Base-by-base conservation (phyloP, 2,113 vertebrate species). In the Ornithorhynchus anatinus region DNA sequence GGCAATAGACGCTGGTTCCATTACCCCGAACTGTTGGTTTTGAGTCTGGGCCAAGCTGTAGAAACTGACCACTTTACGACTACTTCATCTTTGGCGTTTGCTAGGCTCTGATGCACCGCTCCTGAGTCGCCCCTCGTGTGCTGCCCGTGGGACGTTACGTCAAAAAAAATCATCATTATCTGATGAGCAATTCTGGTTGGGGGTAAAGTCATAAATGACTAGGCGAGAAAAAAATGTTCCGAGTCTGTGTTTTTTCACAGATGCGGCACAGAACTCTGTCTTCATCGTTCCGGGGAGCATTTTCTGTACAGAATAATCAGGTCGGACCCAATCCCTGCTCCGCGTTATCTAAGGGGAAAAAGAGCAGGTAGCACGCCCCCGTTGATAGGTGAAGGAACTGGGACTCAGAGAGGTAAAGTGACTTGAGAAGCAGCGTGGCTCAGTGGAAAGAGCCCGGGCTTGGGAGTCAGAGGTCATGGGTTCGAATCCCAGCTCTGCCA, bases 271-370 rank as follows among this genome's bases (percentile, higher is more conserved):
- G 52, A 70, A 75, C 67, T 58, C 81, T 80, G 59, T 77, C 79
- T 64, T 80, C 81, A 85, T 87, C 84, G 72, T 73, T 81, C 80
- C 69, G 60, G 10, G 70, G 80, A 64, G 64, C n/a, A n/a, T n/a
- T n/a, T n/a, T n/a, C n/a, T n/a, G n/a, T n/a, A n/a, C n/a, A n/a
- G n/a, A n/a, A n/a, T n/a, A n/a, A n/a, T n/a, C n/a, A n/a, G n/a
- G n/a, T n/a, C n/a, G n/a, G n/a, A n/a, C n/a, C n/a, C n/a, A n/a
- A n/a, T n/a, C n/a, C n/a, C n/a, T n/a, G n/a, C n/a, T n/a, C n/a
- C n/a, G n/a, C n/a, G n/a, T n/a, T n/a, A n/a, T n/a, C n/a, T n/a
- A n/a, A n/a, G n/a, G n/a, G n/a, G n/a, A n/a, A n/a, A n/a, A n/a
- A n/a, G n/a, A n/a, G n/a, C n/a, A n/a, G n/a, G n/a, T n/a, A n/a